These are phyloP conservation scores for Pristionchus pacificus DNA, from an alignment of 1,140 invertebrate genomes.

Conservation along the genomic window DNA sequence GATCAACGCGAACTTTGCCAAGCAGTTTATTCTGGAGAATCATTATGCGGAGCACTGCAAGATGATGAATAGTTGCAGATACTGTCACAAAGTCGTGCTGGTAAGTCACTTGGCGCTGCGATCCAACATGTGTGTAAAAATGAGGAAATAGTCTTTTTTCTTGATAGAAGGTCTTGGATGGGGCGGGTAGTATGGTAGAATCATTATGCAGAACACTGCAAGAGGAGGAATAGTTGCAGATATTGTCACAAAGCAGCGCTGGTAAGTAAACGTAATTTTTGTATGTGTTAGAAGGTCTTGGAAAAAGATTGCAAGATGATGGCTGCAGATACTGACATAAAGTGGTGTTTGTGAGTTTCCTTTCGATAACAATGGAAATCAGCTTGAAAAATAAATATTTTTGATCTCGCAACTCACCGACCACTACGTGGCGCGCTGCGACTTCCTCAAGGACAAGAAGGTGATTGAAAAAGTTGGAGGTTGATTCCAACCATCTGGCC, in stretches of 20 bases:
- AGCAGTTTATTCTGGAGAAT: not conserved
- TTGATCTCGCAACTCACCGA: not conserved
- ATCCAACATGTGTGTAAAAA: no score
- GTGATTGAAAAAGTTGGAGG: no score
- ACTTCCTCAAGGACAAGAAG: not conserved
- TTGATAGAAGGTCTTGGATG: no score
- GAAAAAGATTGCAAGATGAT: not conserved
- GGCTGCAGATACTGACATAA: not conserved
- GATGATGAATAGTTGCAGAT: not conserved
- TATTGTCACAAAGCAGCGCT: no score
- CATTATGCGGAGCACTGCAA: not conserved
- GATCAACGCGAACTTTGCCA: not conserved
- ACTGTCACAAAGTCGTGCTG: not conserved
- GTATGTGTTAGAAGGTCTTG: no score
- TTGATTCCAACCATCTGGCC: no score
- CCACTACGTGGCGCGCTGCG: not conserved
- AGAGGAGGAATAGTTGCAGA: no score
- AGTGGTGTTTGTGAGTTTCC: not conserved
- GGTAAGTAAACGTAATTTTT: no score
- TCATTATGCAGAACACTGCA: no score
- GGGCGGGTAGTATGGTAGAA: no score
- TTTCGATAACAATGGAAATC: not conserved
- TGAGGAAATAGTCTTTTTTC: no score
- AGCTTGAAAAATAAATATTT: not conserved
- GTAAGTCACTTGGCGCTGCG: no score